Percentiles rank a stretch among this genome's conserved stretches.
phyloP scores from a whole-genome alignment of 2,113 vertebrate genomes.

The Pelvicachromis taeniatus region DNA sequence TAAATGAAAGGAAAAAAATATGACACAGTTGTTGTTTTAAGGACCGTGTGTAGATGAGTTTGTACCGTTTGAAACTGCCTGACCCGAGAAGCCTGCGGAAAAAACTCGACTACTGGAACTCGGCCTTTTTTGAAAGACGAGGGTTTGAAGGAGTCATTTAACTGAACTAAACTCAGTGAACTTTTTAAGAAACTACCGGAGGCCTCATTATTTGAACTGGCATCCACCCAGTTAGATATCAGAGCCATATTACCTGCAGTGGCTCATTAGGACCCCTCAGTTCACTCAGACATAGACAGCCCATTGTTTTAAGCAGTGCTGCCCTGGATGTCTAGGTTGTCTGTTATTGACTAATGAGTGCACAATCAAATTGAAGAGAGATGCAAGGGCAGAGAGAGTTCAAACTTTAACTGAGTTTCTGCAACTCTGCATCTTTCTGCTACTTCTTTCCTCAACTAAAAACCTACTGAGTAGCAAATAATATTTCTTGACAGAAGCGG shows the following conservation, averaged over 20 bases:
- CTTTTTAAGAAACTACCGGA: neutral
- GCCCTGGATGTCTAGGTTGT: constrained; percentile 15
- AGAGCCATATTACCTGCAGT: constrained; percentile 18
- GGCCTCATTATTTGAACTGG: constrained; percentile 35
- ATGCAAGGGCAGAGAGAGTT: constrained; percentile 43
- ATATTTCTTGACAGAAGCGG: constrained; percentile 37
- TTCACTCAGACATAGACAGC: constrained; percentile 26
- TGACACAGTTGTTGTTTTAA: neutral
- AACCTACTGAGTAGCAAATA: constrained; percentile 4
- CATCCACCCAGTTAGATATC: constrained; percentile 18
- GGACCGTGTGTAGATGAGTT: neutral
- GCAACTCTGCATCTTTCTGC: neutral
- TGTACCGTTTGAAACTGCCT: neutral
- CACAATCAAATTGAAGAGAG: constrained; percentile 42
- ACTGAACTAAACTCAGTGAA: neutral
- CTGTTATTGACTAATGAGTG: constrained; percentile 46
- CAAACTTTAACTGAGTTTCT: constrained; percentile 40
- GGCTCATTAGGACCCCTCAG: constrained; percentile 14
- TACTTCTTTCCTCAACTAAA: neutral
- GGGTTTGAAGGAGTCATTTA: neutral
- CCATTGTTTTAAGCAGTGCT: constrained; percentile 30
- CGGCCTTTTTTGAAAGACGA: neutral
- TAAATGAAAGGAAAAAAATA: neutral
- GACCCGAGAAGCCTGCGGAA: neutral
- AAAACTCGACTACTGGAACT: neutral